Evolutionary conservation across 2,888 invertebrate species (phyloP).

Genomic region (Serrognathus titanus): DNA sequence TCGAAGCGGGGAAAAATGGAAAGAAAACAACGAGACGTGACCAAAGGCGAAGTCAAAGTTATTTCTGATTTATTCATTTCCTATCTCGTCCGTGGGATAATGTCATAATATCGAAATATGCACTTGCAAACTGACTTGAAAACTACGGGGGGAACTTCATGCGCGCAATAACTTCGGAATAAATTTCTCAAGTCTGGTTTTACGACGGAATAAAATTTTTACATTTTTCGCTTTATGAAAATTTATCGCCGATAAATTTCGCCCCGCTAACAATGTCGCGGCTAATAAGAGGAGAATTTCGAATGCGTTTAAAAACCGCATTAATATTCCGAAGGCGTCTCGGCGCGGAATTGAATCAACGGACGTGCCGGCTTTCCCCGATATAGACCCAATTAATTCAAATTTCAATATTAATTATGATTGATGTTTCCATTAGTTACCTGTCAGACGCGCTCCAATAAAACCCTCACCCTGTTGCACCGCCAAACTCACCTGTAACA

Average conservation of each 20-base stretch:
- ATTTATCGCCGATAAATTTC: not conserved
- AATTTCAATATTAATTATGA: conserved; percentile 30
- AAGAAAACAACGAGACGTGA: conserved; percentile 14
- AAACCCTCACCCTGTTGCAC: conserved; percentile 19
- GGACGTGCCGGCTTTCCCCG: conserved; percentile 21
- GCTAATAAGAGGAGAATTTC: conserved; percentile 13
- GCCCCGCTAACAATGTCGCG: conserved; percentile 4
- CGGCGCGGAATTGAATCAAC: conserved; percentile 12
- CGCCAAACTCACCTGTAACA: conserved; percentile 33
- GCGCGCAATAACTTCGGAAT: conserved; percentile 7
- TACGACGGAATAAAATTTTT: conserved; percentile 3
- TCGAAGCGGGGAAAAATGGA: conserved; percentile 16
- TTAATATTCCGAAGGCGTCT: conserved; percentile 20
- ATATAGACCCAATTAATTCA: conserved; percentile 32
- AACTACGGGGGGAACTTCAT: conserved; percentile 14
- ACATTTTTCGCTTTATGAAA: conserved; percentile 2
- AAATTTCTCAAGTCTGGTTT: not conserved
- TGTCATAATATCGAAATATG: conserved; percentile 9
- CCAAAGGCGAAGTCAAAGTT: conserved; percentile 19
- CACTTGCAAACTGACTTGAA: conserved; percentile 14
- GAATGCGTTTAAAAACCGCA: conserved; percentile 16
- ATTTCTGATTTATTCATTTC: conserved; percentile 17
- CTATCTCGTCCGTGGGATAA: conserved; percentile 11
- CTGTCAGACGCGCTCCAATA: conserved; percentile 26
- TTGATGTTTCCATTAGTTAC: conserved; percentile 32